Percentiles rank a stretch among this genome's conserved stretches.
Evolutionary conservation across 2,888 invertebrate genomes (phyloP).

Genomic region (Acanthacorydalis orientalis): DNA sequence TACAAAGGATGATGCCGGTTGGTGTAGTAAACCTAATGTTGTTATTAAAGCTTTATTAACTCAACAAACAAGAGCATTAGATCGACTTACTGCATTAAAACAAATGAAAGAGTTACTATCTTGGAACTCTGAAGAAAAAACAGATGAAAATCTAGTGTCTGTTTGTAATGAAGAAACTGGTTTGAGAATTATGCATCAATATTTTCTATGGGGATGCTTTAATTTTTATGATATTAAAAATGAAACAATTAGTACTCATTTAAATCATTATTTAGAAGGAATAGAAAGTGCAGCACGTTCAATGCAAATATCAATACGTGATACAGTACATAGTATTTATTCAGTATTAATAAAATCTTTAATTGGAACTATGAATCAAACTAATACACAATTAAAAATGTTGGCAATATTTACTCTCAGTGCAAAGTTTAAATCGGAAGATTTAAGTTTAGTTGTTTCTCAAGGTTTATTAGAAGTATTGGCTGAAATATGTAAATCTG

Average conservation of each 20-base stretch:
- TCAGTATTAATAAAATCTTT: slow-evolving; percentile 31
- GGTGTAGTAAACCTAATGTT: slow-evolving; percentile 21
- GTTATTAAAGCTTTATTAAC: slow-evolving; percentile 19
- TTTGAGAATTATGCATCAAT: slow-evolving; percentile 28
- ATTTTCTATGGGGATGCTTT: slow-evolving; percentile 35
- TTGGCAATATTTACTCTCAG: slow-evolving; percentile 36
- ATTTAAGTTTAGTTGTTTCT: slow-evolving; percentile 36
- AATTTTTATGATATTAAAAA: slow-evolving; percentile 25
- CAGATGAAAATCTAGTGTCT: not conserved
- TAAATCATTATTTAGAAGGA: slow-evolving; percentile 38
- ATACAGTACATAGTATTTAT: slow-evolving; percentile 35
- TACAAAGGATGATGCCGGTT: slow-evolving; percentile 17
- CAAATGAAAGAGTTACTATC: slow-evolving; percentile 22
- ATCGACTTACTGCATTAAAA: slow-evolving; percentile 20
- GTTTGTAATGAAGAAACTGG: slow-evolving; percentile 14
- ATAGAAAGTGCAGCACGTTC: slow-evolving; percentile 31
- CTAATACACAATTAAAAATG: slow-evolving; percentile 27
- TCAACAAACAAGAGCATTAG: slow-evolving; percentile 21
- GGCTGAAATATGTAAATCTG: slow-evolving; percentile 15
- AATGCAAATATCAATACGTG: slow-evolving; percentile 32
- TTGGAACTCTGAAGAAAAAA: not conserved
- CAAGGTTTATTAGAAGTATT: slow-evolving; percentile 33
- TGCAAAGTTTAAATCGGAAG: slow-evolving; percentile 33
- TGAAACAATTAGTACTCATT: slow-evolving; percentile 22
- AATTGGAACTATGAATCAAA: slow-evolving; percentile 16